Base-by-base conservation (phyloP, 2,797 vertebrate genomes). In the Thunnus albacares region DNA sequence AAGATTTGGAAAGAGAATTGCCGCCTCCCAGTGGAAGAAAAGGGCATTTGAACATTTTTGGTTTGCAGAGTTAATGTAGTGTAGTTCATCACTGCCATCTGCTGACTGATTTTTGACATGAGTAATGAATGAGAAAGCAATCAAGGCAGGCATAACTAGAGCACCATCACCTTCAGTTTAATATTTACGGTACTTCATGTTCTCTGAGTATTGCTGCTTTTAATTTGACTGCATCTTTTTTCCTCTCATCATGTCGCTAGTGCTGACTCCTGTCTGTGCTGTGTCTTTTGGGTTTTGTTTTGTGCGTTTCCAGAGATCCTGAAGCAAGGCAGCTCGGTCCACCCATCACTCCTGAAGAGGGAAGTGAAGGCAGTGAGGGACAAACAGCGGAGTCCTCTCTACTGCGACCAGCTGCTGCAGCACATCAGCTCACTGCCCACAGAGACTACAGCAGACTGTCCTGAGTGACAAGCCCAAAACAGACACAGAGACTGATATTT, bases 331-430 rank as follows among this genome's bases (percentile, higher is more conserved):
- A 94, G 97, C 6, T 2, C 18, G 7, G 90, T 97, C 28, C 93
- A 96, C 72, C 95, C 97, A 0, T 91, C 86, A 0, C 84, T 97
- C n/a, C 94, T 99, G 18, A 72, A 90, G 72, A 91, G 77, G 61
- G 96, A 97, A 79, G 92, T 92, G 0, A 96, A 97, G 91, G 95
- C 94, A 0, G 96, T 94, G 12, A 82, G 93, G 64, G 93, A 96
- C 68, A 97, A 97, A 76, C 98, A 99, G 58, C 95, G 96, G 72
- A 96, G 93, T 0, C 91, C 96, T 0, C 2, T 71, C 18, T 90
- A 93, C 82, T 98, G 97, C 5, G 92, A 98, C 77, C 96, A 92
- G 71, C 95, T 99, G 7, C 95, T 99, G 0, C 94, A 90, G 57
- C 96, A 98, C 87, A 88, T 98, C 74, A 90, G 92, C 78, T 90